Conservation (phyloP, 2,888 invertebrate genomes). For the Boloria selene region DNA sequence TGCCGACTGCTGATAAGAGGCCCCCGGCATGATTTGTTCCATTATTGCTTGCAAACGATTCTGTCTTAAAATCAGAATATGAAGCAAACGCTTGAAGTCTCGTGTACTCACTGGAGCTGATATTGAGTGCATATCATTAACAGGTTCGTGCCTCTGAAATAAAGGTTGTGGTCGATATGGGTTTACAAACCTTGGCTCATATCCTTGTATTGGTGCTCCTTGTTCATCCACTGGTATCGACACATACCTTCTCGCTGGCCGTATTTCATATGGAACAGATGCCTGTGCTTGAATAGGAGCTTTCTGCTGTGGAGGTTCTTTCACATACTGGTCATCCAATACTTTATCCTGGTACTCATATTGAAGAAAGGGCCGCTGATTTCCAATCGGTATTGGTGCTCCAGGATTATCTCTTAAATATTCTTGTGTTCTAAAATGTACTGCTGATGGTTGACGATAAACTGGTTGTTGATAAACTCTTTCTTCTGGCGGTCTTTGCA, state of each 20-base stretch:
- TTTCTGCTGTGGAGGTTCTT: conserved; percentile 59
- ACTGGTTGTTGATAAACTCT: conserved; percentile 69
- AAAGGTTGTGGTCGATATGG: conserved; percentile 58
- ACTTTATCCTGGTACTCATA: conserved; percentile 75
- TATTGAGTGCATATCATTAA: conserved; percentile 82
- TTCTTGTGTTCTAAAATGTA: conserved; percentile 74
- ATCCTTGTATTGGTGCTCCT: conserved; percentile 71
- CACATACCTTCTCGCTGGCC: conserved; percentile 70
- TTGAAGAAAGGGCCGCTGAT: conserved; percentile 77
- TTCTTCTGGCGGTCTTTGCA: conserved; percentile 64
- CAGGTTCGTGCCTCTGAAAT: conserved; percentile 70
- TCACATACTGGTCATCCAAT: conserved; percentile 72
- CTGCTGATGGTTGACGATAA: conserved; percentile 62
- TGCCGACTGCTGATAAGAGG: conserved; percentile 56
- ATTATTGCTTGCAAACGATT: conserved; percentile 81
- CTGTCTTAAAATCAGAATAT: conserved; percentile 85
- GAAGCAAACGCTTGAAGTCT: conserved; percentile 86
- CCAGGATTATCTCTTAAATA: conserved; percentile 78
- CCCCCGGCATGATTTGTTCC: conserved; percentile 69
- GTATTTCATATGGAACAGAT: conserved; percentile 62
- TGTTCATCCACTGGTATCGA: conserved; percentile 74
- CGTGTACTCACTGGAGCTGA: conserved; percentile 87
- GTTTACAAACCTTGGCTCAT: conserved; percentile 66
- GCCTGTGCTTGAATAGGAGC: conserved; percentile 59
- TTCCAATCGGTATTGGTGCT: conserved; percentile 74